These are phyloP conservation scores for Okamejei kenojei DNA, from an alignment of 2,797 vertebrate genomes.

Conservation along the genomic window DNA sequence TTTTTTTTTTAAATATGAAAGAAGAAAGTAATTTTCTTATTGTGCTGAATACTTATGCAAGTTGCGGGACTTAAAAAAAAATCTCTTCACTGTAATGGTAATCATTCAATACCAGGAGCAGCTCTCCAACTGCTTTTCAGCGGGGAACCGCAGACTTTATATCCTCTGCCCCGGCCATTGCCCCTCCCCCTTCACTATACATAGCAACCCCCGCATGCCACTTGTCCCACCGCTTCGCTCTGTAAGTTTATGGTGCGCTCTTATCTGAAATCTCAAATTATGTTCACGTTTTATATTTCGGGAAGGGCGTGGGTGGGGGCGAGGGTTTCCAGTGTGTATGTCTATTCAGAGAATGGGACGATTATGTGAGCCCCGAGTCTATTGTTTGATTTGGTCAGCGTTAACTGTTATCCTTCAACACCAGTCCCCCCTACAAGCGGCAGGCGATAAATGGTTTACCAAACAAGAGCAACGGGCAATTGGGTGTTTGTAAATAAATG, in stretches of 20 bases:
- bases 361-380: neutral
- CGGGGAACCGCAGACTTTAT: conserved; percentile 23
- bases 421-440: too few species aligned
- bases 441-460: neutral
- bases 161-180: neutral
- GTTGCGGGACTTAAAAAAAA: too few species aligned
- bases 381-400: neutral
- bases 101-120: neutral
- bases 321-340: neutral
- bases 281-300: neutral
- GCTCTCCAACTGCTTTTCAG: conserved; percentile 12
- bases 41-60: neutral
- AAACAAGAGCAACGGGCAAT: neutral
- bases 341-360: too few species aligned
- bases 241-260: neutral
- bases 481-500: neutral
- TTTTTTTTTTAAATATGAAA: neutral
- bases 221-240: neutral
- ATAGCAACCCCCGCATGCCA: conserved; percentile 50
- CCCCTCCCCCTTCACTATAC: conserved; percentile 48
- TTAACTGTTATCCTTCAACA: neutral
- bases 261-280: neutral
- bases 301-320: neutral
- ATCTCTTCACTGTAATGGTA: neutral
- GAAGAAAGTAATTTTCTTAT: neutral